Conservation (phyloP, 2,888 invertebrate genomes). For the Drosophila demipolita region DNA sequence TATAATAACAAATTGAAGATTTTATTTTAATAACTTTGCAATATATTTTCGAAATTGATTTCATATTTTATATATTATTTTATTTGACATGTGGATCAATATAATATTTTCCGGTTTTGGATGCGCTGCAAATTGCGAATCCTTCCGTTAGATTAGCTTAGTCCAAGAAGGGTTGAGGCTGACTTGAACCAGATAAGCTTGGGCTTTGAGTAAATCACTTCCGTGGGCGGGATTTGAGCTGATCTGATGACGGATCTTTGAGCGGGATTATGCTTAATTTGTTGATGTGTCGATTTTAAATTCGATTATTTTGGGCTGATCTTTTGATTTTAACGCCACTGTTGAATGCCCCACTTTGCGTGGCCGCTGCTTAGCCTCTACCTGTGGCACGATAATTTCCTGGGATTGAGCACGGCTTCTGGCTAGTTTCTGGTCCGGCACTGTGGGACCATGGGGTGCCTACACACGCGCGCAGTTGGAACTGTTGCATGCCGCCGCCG, state of each 20-base stretch:
- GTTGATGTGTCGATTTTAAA: not conserved
- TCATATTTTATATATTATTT: not conserved
- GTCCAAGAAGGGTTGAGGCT: not conserved
- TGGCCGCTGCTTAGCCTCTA: slow-evolving; percentile 8
- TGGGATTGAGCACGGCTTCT: slow-evolving; percentile 5
- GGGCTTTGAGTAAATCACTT: slow-evolving; percentile 9
- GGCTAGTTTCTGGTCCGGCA: not conserved
- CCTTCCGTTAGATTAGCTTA: not conserved
- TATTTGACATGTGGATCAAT: accelerated
- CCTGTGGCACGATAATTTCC: slow-evolving; percentile 39
- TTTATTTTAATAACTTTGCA: not conserved
- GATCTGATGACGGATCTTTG: not conserved
- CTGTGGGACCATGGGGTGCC: slow-evolving; percentile 44
- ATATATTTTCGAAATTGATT: not conserved
- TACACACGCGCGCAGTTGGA: slow-evolving; percentile 65
- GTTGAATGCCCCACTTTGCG: slow-evolving; percentile 10
- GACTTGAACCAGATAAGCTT: not conserved
- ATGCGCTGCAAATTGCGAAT: not conserved
- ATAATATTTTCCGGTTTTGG: not conserved
- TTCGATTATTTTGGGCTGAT: not conserved
- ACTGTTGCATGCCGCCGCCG: slow-evolving; percentile 59
- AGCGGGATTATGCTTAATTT: not conserved
- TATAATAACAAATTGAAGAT: not conserved
- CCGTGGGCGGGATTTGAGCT: slow-evolving; percentile 22
- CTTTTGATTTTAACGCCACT: slow-evolving; percentile 23